phyloP scores from a whole-genome alignment of 1,140 invertebrate genomes.

The Drosophila bifasciata region DNA sequence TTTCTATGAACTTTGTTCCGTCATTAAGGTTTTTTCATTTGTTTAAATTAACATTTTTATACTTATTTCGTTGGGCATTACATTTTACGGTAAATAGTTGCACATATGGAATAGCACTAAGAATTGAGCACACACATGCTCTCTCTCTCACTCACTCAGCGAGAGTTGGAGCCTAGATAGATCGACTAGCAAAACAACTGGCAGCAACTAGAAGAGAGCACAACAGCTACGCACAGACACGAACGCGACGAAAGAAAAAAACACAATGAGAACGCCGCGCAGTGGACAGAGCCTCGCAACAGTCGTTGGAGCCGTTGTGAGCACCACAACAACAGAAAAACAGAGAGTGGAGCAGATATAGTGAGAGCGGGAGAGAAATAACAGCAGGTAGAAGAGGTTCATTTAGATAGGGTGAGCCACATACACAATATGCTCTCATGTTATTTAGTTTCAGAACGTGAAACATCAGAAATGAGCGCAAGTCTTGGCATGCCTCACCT shows the following conservation, averaged over 20 bases:
- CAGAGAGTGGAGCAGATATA: not conserved
- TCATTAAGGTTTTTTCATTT: slow-evolving; percentile 7
- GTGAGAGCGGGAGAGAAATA: too few relatives aligned
- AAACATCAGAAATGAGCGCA: too few relatives aligned
- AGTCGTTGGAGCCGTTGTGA: slow-evolving; percentile 6
- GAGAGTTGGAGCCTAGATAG: slow-evolving; percentile 30
- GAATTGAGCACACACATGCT: slow-evolving; percentile 64
- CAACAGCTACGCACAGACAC: slow-evolving; percentile 27
- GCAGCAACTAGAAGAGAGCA: slow-evolving; percentile 45
- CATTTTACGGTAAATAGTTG: slow-evolving; percentile 51
- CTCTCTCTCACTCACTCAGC: too few relatives aligned
- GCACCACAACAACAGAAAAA: slow-evolving; percentile 2
- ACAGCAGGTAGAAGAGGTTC: too few relatives aligned
- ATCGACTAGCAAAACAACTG: slow-evolving; percentile 52
- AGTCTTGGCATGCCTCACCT: too few relatives aligned
- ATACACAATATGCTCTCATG: too few relatives aligned
- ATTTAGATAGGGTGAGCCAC: too few relatives aligned
- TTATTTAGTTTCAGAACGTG: too few relatives aligned
- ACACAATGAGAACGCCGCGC: slow-evolving; percentile 45
- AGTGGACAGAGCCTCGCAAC: slow-evolving; percentile 3
- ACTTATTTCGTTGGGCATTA: not conserved
- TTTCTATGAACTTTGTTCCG: slow-evolving; percentile 1
- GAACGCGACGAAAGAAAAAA: slow-evolving; percentile 37
- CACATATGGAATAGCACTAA: slow-evolving; percentile 64
- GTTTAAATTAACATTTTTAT: slow-evolving; percentile 40